Evolutionary conservation across 2,888 invertebrate genomes (phyloP), one percentile per base, ranked within the genome.

Genomic region (Pristionchus japonicus): DNA sequence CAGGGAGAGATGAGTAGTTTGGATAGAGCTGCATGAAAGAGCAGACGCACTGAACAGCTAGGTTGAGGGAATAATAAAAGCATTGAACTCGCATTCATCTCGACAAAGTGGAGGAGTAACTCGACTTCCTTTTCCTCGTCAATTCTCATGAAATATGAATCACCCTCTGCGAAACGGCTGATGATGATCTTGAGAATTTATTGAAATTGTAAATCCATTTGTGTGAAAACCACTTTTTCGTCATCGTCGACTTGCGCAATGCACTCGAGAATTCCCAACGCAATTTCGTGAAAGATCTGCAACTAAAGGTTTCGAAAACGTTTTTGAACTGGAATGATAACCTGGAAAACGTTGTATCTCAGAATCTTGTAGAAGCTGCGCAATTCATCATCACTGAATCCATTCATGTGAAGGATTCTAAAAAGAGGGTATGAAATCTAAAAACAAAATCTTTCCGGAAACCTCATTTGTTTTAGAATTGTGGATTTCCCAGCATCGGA

Each of bases 381-480:
- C 47, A 67, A 27, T 37, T 86, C 86, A 31, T 67, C 47, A 3
- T 11, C 67, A n/a, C 31, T 67, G 67, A 86, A 86, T 3, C 86
- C 86, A 23, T 3, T 20, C 86, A 86, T 86, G 67, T 86, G 86
- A 1, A 86, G 86, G 6, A 86, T 86, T 67, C 86, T 86, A 47
- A 67, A 67, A 17, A n/a, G n/a, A n/a, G n/a, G n/a, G n/a, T 47
- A 34, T 31, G 34, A 27, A 27, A 27, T 15, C 20, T 82, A 49
- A 1, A 82, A 49, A 31, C 1, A 82, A 34, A 74, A 74, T 17
- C 13, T 40, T 40, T 9, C 57, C 17, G 23, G n/a, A n/a, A n/a
- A 90, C 90, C 90, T 89, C 91, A 91, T 90, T 40, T 91, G 91
- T 52, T 91, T 91, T 17, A 89, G 90, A 67, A 91, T 91, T 9